Conservation (phyloP, 2,797 vertebrate genomes). For the Lagodon rhomboides region DNA sequence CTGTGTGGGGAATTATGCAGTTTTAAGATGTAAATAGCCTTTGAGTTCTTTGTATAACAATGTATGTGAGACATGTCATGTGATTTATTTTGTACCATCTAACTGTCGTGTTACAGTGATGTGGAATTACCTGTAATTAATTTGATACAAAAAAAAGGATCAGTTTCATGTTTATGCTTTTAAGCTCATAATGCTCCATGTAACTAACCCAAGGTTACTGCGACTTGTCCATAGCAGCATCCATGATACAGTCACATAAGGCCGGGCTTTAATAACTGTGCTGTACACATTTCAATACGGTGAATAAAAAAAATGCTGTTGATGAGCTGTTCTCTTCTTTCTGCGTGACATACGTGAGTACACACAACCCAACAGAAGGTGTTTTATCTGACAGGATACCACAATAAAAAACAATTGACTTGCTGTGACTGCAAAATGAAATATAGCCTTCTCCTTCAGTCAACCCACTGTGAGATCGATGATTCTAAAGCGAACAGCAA, state of each 20-base stretch:
- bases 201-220: not conserved
- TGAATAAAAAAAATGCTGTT: slow-evolving; percentile 20
- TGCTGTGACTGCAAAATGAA: not conserved
- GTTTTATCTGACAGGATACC: not conserved
- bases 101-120: not conserved
- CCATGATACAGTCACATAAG: not conserved
- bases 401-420: not conserved
- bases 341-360: not conserved
- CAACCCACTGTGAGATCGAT: not conserved
- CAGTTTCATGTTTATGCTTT: not conserved
- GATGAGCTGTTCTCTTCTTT: not conserved
- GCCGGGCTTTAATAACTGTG: not conserved
- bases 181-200: not conserved
- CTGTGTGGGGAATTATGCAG: not conserved
- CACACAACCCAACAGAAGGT: not conserved
- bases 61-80: not conserved
- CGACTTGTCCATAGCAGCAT: not conserved
- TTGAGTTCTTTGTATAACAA: not conserved
- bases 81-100: not conserved
- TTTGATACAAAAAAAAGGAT: not conserved
- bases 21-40: not conserved
- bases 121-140: not conserved
- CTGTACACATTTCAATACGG: not conserved
- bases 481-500: not conserved
- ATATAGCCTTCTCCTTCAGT: not conserved